Conservation (phyloP, 2,113 vertebrate species). For the Natator depressus region DNA sequence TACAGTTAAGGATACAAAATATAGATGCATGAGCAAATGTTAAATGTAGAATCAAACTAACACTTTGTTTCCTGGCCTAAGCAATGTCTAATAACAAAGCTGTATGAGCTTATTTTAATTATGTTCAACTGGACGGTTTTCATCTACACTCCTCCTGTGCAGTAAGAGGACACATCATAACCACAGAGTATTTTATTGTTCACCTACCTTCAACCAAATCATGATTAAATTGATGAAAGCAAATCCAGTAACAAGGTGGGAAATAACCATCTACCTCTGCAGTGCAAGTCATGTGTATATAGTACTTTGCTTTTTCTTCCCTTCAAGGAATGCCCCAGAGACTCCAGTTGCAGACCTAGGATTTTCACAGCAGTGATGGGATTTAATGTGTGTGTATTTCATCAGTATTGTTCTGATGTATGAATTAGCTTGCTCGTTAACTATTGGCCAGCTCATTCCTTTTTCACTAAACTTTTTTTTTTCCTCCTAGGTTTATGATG, state of each 20-base stretch:
- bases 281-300: not conserved
- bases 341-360: not conserved
- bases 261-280: not conserved
- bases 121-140: not conserved
- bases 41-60: not conserved
- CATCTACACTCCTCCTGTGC: not conserved
- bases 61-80: not conserved
- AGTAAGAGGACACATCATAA: not conserved
- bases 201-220: not conserved
- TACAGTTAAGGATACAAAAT: not conserved
- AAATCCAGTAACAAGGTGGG: not conserved
- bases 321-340: not conserved
- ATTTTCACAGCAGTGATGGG: not conserved
- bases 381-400: not conserved
- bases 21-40: not conserved
- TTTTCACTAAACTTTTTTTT: slow-evolving; percentile 61
- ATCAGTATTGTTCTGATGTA: not conserved
- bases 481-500: slow-evolving; percentile 93
- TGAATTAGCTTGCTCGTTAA: slow-evolving; percentile 46
- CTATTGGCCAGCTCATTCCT: slow-evolving; percentile 63
- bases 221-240: not conserved
- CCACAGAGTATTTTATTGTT: not conserved
- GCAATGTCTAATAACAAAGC: not conserved
- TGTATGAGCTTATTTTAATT: not conserved
- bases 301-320: not conserved